A percentile compares a stretch with the other conserved stretches of the same genome.
phyloP scores from a whole-genome alignment of 2,888 invertebrate species.

The Pycnomerus fuliginosus region DNA sequence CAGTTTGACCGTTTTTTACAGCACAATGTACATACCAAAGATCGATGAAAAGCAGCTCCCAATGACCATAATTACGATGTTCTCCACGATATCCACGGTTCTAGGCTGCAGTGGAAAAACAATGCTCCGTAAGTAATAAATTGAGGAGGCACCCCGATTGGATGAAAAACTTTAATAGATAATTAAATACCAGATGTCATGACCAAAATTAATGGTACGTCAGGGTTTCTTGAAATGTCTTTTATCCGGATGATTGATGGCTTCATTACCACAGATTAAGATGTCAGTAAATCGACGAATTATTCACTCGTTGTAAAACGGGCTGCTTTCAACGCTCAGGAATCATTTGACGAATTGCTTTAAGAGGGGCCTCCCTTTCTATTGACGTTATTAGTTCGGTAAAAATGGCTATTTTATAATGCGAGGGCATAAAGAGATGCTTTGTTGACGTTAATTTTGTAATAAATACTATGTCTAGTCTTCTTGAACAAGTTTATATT shows the following conservation, averaged over 20 bases:
- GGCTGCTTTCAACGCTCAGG: slow-evolving; percentile 11
- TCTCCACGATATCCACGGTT: slow-evolving; percentile 2
- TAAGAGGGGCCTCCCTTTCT: no score
- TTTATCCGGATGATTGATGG: slow-evolving; percentile 19
- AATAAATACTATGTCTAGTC: no score
- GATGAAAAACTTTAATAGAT: slow-evolving; percentile 16
- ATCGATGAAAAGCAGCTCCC: not conserved
- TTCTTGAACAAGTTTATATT: no score
- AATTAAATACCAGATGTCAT: slow-evolving; percentile 13
- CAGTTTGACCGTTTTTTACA: no score
- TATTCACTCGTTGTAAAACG: slow-evolving; percentile 11
- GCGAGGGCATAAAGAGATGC: no score
- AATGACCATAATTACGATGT: not conserved
- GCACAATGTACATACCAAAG: not conserved
- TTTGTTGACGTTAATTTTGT: no score
- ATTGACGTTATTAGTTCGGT: no score
- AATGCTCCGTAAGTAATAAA: slow-evolving; percentile 41
- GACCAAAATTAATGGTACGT: slow-evolving; percentile 21
- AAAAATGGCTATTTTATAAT: no score
- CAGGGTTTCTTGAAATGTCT: slow-evolving; percentile 17
- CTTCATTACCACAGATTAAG: slow-evolving; percentile 16
- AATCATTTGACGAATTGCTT: no score
- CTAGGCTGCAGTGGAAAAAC: slow-evolving; percentile 42
- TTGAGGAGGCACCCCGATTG: not conserved
- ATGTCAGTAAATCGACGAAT: slow-evolving; percentile 21